Percentiles rank a stretch among this genome's conserved stretches.
Evolutionary conservation across 1,140 invertebrate species (phyloP).

Genomic region (Drosophila nebulosa): DNA sequence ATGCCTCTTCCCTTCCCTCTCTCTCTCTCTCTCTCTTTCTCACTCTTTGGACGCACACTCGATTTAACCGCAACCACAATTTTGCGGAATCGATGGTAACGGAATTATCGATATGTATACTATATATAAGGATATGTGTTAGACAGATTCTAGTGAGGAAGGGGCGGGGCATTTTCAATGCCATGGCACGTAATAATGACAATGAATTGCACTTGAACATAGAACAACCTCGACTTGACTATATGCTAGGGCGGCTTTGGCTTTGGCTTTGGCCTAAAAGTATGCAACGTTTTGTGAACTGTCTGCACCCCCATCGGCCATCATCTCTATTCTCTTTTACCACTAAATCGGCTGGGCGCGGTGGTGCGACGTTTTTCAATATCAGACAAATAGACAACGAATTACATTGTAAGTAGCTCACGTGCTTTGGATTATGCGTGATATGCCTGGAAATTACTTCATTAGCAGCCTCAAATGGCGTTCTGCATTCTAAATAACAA

Average conservation of each 20-base stretch:
- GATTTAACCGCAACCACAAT: not conserved
- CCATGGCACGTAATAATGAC: constrained; percentile 73
- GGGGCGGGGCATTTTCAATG: constrained; percentile 49
- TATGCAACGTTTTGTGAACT: constrained; percentile 46
- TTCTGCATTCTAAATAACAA: constrained; percentile 68
- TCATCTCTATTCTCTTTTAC: constrained; percentile 23
- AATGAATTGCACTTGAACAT: constrained; percentile 72
- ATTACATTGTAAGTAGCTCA: constrained; percentile 79
- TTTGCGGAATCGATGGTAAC: constrained; percentile 17
- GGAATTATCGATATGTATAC: constrained; percentile 19
- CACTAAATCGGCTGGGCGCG: constrained; percentile 10
- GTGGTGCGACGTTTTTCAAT: constrained; percentile 64
- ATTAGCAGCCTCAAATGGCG: constrained; percentile 74
- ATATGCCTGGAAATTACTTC: constrained; percentile 79
- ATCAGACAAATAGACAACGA: constrained; percentile 79
- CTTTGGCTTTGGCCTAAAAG: constrained; percentile 41
- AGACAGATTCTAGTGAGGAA: not conserved
- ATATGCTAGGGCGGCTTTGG: not conserved
- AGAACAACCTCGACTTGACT: constrained; percentile 37
- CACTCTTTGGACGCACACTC: not conserved
- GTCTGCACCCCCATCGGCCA: not conserved
- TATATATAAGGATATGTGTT: not conserved
- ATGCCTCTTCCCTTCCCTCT: constrained; percentile 19
- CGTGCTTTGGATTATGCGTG: constrained; percentile 77
- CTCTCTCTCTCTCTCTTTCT: not conserved